These are phyloP conservation scores for Sula dactylatra DNA, from an alignment of 2,113 vertebrate genomes.

Conservation along the genomic window DNA sequence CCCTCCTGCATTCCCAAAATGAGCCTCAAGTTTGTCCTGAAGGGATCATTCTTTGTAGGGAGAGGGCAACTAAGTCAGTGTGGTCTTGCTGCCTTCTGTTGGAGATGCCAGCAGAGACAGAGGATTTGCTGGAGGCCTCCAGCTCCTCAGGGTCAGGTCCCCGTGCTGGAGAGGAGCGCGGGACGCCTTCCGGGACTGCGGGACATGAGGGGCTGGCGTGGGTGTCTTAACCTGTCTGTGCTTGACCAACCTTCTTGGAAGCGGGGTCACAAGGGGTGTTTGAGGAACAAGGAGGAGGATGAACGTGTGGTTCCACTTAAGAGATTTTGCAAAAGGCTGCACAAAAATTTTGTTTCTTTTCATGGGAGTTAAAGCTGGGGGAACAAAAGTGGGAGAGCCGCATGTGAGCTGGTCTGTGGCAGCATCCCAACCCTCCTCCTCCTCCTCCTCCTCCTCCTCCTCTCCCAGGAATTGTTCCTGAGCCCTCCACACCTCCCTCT, in stretches of 20 bases:
- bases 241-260: background rate
- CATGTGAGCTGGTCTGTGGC: background rate
- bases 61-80: background rate
- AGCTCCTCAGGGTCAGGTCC: background rate
- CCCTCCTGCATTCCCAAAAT: background rate
- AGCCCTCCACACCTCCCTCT: background rate
- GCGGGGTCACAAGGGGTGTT: background rate
- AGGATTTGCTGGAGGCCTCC: background rate
- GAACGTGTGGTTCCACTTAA: background rate
- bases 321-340: background rate
- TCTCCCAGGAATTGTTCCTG: background rate
- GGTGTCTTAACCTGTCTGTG: background rate
- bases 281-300: background rate
- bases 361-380: background rate
- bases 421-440: background rate
- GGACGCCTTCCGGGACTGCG: background rate
- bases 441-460: background rate
- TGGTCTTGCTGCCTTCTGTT: conserved; percentile 6
- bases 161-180: accelerated
- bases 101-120: background rate
- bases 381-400: background rate
- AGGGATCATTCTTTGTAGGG: background rate
- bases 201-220: background rate
- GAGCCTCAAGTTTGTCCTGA: background rate
- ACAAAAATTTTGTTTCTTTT: background rate